phyloP scores from a whole-genome alignment of 2,797 vertebrate species.

The Holocentrus rufus region DNA sequence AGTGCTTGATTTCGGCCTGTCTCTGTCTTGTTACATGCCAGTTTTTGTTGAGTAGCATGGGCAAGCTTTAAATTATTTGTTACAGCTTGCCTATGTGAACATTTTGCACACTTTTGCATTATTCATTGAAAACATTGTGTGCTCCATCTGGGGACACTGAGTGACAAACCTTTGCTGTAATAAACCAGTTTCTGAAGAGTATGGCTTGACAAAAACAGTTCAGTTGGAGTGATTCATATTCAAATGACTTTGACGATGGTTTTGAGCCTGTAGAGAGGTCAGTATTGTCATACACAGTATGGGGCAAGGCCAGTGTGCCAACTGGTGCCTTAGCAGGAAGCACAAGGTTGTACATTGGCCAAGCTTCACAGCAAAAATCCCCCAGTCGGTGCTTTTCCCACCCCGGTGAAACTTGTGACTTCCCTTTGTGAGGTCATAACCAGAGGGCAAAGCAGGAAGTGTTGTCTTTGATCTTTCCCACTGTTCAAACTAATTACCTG shows the following conservation, averaged over 20 bases:
- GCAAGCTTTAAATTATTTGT: no score
- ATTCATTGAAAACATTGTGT: neutral
- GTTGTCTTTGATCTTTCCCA: constrained; percentile 74
- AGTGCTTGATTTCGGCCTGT: no score
- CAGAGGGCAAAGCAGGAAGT: constrained; percentile 65
- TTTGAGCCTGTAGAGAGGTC: constrained; percentile 12
- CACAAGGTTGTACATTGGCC: constrained; percentile 19
- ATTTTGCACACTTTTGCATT: neutral
- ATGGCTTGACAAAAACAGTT: neutral
- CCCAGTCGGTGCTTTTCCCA: constrained; percentile 36
- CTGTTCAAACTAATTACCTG: constrained; percentile 80
- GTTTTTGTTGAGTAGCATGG: no score
- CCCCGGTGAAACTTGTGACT: constrained; percentile 63
- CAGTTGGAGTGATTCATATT: constrained; percentile 20
- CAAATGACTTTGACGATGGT: constrained; percentile 13
- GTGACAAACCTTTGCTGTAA: neutral
- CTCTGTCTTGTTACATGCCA: no score
- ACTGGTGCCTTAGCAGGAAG: neutral
- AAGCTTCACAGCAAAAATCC: constrained; percentile 35
- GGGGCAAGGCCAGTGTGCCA: neutral
- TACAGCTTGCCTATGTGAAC: neutral
- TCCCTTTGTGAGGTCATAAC: constrained; percentile 72
- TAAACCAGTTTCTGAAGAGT: neutral
- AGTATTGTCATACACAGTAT: neutral
- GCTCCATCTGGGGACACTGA: neutral